Base-by-base conservation (phyloP, 2,797 vertebrate genomes). In the Staurois parvus region DNA sequence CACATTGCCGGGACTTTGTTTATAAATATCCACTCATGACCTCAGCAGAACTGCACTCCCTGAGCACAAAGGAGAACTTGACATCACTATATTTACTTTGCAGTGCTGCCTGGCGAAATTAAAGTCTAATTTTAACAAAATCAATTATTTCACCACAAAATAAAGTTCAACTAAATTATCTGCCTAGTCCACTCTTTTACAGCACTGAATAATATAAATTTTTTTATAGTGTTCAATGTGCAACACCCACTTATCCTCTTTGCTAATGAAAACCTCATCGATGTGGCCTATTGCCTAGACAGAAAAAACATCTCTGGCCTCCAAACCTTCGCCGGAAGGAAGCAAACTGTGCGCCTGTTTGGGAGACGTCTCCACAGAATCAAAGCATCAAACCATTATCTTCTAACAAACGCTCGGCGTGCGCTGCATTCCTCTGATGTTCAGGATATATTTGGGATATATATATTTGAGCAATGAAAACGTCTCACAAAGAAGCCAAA, bases 251-350 rank as follows among this genome's bases (percentile, higher is more conserved):
- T 88, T 88, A 62, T 83, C 86, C 89, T 91, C 92, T 91, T 89
- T 85, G 85, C 88, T 90, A 85, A 85, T 87, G 52, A 85, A 90
- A 90, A 84, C 79, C 87, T 87, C 88, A 40, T 76, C 26, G 74
- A 45, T 0, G 45, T 86, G 92, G 91, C 90, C 48, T 48, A 83
- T 89, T 90, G 90, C 91, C 92, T 91, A 91, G 90, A 91, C 89
- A 83, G 72, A 26, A 81, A 75, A 88, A 45, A 26, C 87, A 66
- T 56, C 79, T 6, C 0, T 72, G 90, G 76, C 73, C 85, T 84
- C 88, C 48, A 64, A 70, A 64, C 4, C 5, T 32, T 52, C 79
- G 88, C 28, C 56, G 79, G 89, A 91, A 93, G 89, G 90, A 90
- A 92, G 84, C 48, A 62, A n/a, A 52, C 29, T 76, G 79, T 75